Base-by-base conservation (phyloP, 2,797 vertebrate species). In the Odontamblyopus rebecca region DNA sequence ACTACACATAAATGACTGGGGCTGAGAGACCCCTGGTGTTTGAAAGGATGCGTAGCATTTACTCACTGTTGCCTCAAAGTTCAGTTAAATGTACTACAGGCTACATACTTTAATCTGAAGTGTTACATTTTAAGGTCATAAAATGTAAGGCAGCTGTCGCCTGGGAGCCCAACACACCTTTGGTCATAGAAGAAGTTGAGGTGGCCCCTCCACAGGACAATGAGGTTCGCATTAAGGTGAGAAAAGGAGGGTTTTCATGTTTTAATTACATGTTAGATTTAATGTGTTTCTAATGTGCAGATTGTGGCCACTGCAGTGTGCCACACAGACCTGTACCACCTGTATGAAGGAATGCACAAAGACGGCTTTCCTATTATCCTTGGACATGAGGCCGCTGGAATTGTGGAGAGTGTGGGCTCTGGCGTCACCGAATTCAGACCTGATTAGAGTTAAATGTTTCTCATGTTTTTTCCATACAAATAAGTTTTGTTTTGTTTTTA, bases 161-260 rank as follows among this genome's bases (percentile, higher is more conserved):
- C 41, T 67, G 65, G 65, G 48, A 53, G 65, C 48, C 65, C 65
- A 67, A 53, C 48, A 67, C 27, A 35, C 35, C 54, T 59, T 15
- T 68, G 54, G 54, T 68, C 5, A 68, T 57, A 6, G 67, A 68
- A 38, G 67, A 68, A 38, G 53, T 70, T 15, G 60, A 62, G 50
- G 48, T 35, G 44, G 94, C 95, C 0, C 94, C 96, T 0, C 97
- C 96, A 0, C 93, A 95, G 78, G 85, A 92, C 32, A 73, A 93
- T 35, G 96, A 98, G 94, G 88, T 98, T 68, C 95, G 96, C 2
- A 92, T 99, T 77, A 97, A 98, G 95, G 97, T 98, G 68, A 84
- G 80, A 44, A 2, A 74, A 6, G 0, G 5, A 60, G 15, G 16
- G 26, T 15, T 32, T 30, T 61, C 4, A 27, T 5, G 9, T 30